Evolutionary conservation across 2,797 vertebrate species (phyloP), one percentile per base, ranked within the genome.

Genomic region (Eleutherodactylus coqui): DNA sequence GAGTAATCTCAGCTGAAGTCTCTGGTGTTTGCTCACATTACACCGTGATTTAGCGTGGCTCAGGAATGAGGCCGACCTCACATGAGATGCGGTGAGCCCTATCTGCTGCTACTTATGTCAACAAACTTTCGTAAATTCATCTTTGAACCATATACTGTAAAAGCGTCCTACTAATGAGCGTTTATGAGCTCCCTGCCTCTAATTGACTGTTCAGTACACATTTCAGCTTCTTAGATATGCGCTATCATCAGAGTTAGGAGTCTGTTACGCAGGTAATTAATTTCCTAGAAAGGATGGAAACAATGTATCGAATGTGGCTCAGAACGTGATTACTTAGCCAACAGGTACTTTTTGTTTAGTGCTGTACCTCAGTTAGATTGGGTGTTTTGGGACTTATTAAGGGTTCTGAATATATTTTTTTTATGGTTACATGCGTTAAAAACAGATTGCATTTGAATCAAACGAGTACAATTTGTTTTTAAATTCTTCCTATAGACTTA

Each of bases 111-210:
- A 21, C 38, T 58, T 80, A 70, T 43, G 27, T 81, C 86, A 81
- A 87, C 86, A 87, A 87, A 87, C n/a, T 72, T 76, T 84, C 47
- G 10, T 27, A 81, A 87, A 81, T 58, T 75, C 76, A 81, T 87
- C 77, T 76, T 55, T 81, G 82, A 84, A 81, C 70, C 86, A 81
- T 76, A 83, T 62, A 81, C 69, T 58, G 82, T 79, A 85, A 87
- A 87, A 70, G 70, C 76, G 36, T 67, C 69, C 69, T 29, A 32
- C 77, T 84, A 82, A 86, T 86, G 62, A 82, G 85, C 76, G 72
- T 86, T 82, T 77, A 76, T 64, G 73, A 75, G 82, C 43, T 78
- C 55, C 51, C 19, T 27, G 51, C 72, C 58, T 75, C 53, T 85
- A 84, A 81, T 87, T 87, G 77, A 27, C 76, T 84, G 76, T 41